Evolutionary conservation across 1,140 invertebrate species (phyloP), one percentile per base, ranked within the genome.

Genomic region (Nilaparvata lugens): DNA sequence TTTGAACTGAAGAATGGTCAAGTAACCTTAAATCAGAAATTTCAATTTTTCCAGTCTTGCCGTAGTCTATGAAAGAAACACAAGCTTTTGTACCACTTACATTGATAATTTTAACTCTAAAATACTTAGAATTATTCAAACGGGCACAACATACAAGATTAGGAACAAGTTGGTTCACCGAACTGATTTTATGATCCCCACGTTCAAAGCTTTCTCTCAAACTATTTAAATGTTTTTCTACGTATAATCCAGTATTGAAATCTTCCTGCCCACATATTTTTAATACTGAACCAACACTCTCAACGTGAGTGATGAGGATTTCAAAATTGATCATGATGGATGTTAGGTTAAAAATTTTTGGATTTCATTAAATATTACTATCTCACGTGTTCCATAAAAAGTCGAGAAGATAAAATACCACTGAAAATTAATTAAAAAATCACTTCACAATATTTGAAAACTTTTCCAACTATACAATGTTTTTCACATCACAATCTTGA

Each of bases 1-100:
- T 28, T 16, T 23, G 28, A 25, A 38, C 21, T 3, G 52, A 19
- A 42, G 16, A 2, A 24, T 53, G 38, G 28, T 67, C 75, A 48
- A 84, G 66, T 21, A 79, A 71, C 63, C 83, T 69, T 9, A 86
- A 77, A 62, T 81, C 78, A n/a, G n/a, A n/a, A n/a, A n/a, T n/a
- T n/a, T n/a, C n/a, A n/a, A n/a, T n/a, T n/a, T n/a, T n/a, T 24
- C 73, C 81, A 53, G 73, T 74, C 61, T 85, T 85, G 58, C 87
- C 87, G 69, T 83, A 88, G 71, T 89, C 87, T 4, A 88, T 75
- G 57, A 87, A 85, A 40, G 82, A 78, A 3, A 88, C 80, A 6
- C 38, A 51, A 24, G 62, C 52, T 19, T 24, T 23, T n/a, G 3
- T n/a, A 19, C 25, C n/a, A 61, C 78, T 70, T 16, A 84, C 75